phyloP scores from a whole-genome alignment of 2,888 invertebrate species.

The Agelastica alni region DNA sequence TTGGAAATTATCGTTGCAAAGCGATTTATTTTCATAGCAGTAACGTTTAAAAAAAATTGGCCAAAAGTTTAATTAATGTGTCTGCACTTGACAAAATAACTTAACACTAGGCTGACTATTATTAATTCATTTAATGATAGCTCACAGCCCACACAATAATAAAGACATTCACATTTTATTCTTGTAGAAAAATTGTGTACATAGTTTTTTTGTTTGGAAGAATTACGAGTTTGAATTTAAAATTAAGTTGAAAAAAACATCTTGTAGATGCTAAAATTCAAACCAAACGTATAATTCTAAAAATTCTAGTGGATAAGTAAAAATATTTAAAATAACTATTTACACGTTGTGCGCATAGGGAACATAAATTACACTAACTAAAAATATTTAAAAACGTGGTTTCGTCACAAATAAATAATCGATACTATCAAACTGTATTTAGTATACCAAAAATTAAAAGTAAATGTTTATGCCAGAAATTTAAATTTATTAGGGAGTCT shows the following conservation, averaged over 20 bases:
- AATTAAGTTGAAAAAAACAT: neutral
- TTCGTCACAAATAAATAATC: no score
- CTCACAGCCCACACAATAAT: slow-evolving; percentile 42
- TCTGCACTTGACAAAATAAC: slow-evolving; percentile 4
- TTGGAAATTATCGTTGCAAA: no score
- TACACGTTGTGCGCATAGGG: neutral
- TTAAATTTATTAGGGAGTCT: no score
- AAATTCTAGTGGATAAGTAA: no score
- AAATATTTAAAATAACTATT: slow-evolving; percentile 2
- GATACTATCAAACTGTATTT: no score
- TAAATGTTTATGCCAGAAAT: no score
- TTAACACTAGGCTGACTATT: slow-evolving; percentile 27
- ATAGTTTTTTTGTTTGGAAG: no score
- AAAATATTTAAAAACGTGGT: neutral
- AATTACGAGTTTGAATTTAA: neutral
- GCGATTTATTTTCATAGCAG: no score
- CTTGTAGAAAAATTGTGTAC: neutral
- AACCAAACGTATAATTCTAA: no score
- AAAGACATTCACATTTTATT: slow-evolving; percentile 27
- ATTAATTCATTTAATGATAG: slow-evolving; percentile 26
- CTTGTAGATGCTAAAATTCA: neutral
- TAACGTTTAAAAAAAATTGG: no score
- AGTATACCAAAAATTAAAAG: no score
- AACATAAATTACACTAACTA: slow-evolving; percentile 1
- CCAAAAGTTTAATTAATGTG: neutral